Evolutionary conservation across 2,888 invertebrate species (phyloP).

Genomic region (Andrena hattorfiana): DNA sequence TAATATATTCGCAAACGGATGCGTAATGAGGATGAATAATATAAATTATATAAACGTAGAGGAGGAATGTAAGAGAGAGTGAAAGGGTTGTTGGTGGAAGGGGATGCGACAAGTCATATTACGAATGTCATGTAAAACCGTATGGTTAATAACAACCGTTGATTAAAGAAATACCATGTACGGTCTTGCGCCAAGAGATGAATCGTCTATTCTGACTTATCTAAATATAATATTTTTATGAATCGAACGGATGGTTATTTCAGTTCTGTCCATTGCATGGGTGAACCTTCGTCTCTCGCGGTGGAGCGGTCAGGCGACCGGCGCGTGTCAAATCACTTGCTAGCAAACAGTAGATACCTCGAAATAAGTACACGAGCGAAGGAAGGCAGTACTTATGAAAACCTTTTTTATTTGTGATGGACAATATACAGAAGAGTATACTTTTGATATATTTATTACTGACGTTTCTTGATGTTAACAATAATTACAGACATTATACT

Average conservation of each 20-base stretch:
- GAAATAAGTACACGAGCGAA: slow-evolving; percentile 15
- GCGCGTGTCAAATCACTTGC: no score
- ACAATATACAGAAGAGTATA: slow-evolving; percentile 66
- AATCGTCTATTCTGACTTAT: slow-evolving; percentile 77
- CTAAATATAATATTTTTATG: slow-evolving; percentile 80
- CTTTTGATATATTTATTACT: slow-evolving; percentile 71
- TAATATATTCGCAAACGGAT: slow-evolving; percentile 71
- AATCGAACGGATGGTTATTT: slow-evolving; percentile 59
- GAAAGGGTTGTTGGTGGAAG: slow-evolving; percentile 56
- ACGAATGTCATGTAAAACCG: slow-evolving; percentile 69
- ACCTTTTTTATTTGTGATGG: slow-evolving; percentile 75
- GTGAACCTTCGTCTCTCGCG: no score
- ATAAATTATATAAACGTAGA: slow-evolving; percentile 56
- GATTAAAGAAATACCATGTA: slow-evolving; percentile 70
- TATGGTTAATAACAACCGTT: slow-evolving; percentile 72
- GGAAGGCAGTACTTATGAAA: slow-evolving; percentile 71
- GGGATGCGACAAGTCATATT: slow-evolving; percentile 62
- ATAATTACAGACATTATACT: slow-evolving; percentile 55
- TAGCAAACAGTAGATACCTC: background rate
- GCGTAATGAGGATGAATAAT: slow-evolving; percentile 60
- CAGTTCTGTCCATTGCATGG: slow-evolving; percentile 6
- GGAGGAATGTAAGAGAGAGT: slow-evolving; percentile 43
- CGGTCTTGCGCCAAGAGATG: slow-evolving; percentile 73
- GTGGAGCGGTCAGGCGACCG: no score
- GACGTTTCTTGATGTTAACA: slow-evolving; percentile 68